These are phyloP conservation scores for Archips xylosteana DNA, from an alignment of 2,888 invertebrate genomes.

Conservation along the genomic window DNA sequence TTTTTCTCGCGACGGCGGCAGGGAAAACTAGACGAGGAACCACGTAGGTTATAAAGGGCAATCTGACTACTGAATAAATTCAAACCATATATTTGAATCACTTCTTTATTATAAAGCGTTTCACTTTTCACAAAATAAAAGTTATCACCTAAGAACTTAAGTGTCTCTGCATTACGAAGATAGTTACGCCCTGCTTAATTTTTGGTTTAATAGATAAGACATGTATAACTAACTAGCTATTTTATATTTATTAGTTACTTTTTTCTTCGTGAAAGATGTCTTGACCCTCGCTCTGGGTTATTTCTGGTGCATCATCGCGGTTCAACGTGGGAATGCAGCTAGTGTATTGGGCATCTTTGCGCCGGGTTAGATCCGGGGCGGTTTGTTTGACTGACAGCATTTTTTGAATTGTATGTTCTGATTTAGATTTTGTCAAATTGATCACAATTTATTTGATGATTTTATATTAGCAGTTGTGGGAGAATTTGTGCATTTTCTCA, in stretches of 20 bases:
- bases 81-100: neutral
- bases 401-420: no score
- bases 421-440: no score
- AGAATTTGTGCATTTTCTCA: neutral
- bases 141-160: neutral
- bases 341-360: no score
- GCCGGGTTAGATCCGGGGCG: no score
- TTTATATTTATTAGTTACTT: neutral
- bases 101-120: neutral
- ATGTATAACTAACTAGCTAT: neutral
- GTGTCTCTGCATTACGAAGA: neutral
- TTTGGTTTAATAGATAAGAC: neutral
- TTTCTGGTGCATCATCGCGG: no score
- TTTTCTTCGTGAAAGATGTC: no score
- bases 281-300: no score
- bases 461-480: no score
- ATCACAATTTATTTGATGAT: neutral
- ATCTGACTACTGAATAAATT: neutral
- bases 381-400: no score
- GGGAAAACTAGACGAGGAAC: neutral
- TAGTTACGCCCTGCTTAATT: neutral
- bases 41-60: slow-evolving; percentile 46
- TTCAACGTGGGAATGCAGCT: no score
- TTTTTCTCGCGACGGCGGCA: neutral
- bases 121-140: neutral